Evolutionary conservation across 2,113 vertebrate genomes (phyloP).

Genomic region (Megalops atlanticus): DNA sequence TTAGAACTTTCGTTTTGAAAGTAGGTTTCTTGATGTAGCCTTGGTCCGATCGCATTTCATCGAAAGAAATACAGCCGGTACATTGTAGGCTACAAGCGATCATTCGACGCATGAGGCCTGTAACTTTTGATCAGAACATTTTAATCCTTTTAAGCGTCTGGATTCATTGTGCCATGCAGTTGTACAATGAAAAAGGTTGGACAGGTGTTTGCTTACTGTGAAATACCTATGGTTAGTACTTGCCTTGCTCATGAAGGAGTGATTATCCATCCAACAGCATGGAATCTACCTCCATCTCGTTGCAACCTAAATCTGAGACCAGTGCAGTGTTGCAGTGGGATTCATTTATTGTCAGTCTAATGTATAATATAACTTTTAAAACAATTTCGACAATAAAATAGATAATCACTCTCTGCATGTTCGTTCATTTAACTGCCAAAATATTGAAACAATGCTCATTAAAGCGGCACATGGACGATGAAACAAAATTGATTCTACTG

Average conservation of each 20-base stretch:
- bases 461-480: too few relatives aligned
- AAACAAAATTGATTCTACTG: too few relatives aligned
- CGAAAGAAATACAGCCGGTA: background rate
- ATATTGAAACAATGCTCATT: too few relatives aligned
- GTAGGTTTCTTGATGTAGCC: background rate
- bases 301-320: too few relatives aligned
- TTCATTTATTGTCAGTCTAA: too few relatives aligned
- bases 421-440: too few relatives aligned
- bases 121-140: background rate
- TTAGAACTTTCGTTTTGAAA: background rate
- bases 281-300: too few relatives aligned
- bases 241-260: background rate
- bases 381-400: too few relatives aligned
- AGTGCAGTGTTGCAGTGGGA: too few relatives aligned
- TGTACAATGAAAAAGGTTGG: background rate
- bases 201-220: background rate
- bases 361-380: too few relatives aligned
- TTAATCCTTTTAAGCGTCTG: slow-evolving; percentile 11
- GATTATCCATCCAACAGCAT: too few relatives aligned
- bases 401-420: too few relatives aligned
- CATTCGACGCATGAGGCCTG: background rate
- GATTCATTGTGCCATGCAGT: background rate
- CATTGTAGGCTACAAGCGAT: background rate
- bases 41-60: background rate
- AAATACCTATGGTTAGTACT: background rate